Evolutionary conservation across 2,888 invertebrate genomes (phyloP).

Genomic region (Beris morrisii): DNA sequence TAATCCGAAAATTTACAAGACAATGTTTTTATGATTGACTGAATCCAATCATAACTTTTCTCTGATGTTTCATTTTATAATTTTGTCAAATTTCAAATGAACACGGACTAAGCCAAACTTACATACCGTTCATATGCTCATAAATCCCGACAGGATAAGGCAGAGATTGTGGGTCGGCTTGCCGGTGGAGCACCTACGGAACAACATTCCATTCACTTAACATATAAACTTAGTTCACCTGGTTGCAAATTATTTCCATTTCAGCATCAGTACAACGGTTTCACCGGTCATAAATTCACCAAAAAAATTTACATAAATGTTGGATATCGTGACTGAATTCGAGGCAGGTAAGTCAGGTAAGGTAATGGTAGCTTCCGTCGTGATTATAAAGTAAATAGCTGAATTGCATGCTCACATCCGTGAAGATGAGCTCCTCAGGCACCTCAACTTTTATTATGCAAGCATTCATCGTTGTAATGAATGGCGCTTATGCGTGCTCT

Average conservation of each 20-base stretch:
- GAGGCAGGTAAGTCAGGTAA: constrained; percentile 15
- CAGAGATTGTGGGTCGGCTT: too few species aligned
- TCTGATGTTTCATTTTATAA: too few species aligned
- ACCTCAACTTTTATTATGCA: constrained; percentile 7
- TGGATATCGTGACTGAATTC: constrained; percentile 33
- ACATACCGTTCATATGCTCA: too few species aligned
- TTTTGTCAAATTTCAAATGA: too few species aligned
- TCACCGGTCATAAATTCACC: constrained; percentile 31
- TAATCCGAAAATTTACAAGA: too few species aligned
- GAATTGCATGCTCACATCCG: constrained; percentile 35
- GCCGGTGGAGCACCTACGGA: too few species aligned
- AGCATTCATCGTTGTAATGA: constrained; percentile 22
- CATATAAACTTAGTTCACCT: constrained; percentile 19
- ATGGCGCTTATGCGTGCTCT: constrained; percentile 24
- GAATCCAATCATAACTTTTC: too few species aligned
- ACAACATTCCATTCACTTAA: too few species aligned
- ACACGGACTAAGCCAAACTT: too few species aligned
- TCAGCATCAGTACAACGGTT: constrained; percentile 26
- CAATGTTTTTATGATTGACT: too few species aligned
- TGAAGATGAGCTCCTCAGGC: constrained; percentile 31
- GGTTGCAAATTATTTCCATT: constrained; percentile 29
- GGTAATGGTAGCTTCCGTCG: constrained; percentile 17
- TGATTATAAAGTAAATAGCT: constrained; percentile 33
- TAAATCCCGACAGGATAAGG: too few species aligned
- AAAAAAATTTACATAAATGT: constrained; percentile 34